Base-by-base conservation (phyloP, 2,888 invertebrate genomes). In the Epirrhoe tristata region DNA sequence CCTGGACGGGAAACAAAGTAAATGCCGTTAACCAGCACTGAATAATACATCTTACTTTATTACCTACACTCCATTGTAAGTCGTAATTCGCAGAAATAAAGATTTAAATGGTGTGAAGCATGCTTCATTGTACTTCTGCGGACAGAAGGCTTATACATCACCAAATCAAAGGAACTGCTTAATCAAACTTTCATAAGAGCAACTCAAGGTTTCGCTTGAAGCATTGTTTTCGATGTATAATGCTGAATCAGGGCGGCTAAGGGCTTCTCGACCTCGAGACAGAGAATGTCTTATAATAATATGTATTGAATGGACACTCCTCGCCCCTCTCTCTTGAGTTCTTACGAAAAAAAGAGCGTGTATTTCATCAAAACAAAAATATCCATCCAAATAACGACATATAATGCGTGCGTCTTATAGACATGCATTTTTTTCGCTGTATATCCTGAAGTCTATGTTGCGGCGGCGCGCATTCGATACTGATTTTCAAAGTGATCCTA, bases 181-280 rank as follows among this genome's bases (percentile, higher is more conserved):
- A 77, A 81, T 83, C 76, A 81, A 80, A 79, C 75, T 81, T 83
- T 81, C 71, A 80, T 75, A 77, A 81, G 77, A 79, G 77, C 75
- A 79, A 75, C 76, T 79, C 77, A 79, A 79, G 79, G 77, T 78
- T 81, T 74, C 73, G 75, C 73, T 74, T 80, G 71, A 80, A 82
- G 80, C 76, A 77, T 82, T 82, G 82, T 84, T 86, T 81, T 82
- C 75, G 71, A 81, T 80, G 81, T 77, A 79, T 74, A 82, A 76
- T 74, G 86, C 87, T 85, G 85, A 84, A 74, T 83, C 81, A 78
- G 79, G 68, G 56, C 61, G 60, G 67, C 66, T 66, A 73, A 79
- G 81, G 64, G 63, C 67, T 70, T 62, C 82, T 84, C 74, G 70
- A 73, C 71, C 71, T 81, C 73, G 74, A 65, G 69, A 64, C 64